phyloP scores from a whole-genome alignment of 2,888 invertebrate genomes.

The Cheilosia vulpina region DNA sequence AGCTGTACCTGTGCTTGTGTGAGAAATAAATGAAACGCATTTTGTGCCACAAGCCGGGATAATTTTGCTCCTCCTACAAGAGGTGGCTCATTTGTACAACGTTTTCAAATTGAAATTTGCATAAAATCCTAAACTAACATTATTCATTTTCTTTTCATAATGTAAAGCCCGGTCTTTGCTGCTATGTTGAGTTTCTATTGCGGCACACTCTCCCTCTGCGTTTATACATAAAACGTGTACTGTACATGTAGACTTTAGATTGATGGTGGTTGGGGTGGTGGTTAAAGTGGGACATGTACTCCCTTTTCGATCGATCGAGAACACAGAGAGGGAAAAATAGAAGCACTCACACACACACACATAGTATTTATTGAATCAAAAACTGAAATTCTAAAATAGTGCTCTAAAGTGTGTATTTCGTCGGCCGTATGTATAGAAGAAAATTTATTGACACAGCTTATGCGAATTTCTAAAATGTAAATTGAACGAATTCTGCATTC shows the following conservation, averaged over 20 bases:
- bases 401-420: constrained; percentile 34
- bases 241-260: constrained; percentile 54
- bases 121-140: constrained; percentile 74
- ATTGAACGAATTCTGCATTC: constrained; percentile 52
- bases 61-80: constrained; percentile 30
- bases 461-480: constrained; percentile 63
- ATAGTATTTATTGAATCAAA: constrained; percentile 49
- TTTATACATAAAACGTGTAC: constrained; percentile 14
- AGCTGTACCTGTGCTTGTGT: constrained; percentile 7
- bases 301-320: constrained; percentile 59
- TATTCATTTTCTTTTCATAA: constrained; percentile 74
- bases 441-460: constrained; percentile 54
- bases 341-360: constrained; percentile 7
- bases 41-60: constrained; percentile 51
- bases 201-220: background rate
- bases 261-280: constrained; percentile 38
- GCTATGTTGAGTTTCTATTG: constrained; percentile 18
- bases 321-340: constrained; percentile 15
- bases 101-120: constrained; percentile 73
- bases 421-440: constrained; percentile 15
- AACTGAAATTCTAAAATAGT: constrained; percentile 56
- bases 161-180: constrained; percentile 67
- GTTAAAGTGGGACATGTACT: constrained; percentile 9
- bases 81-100: constrained; percentile 64
- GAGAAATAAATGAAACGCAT: constrained; percentile 70